These are phyloP conservation scores for Atta colombica DNA, from an alignment of 1,140 invertebrate genomes.

Conservation along the genomic window DNA sequence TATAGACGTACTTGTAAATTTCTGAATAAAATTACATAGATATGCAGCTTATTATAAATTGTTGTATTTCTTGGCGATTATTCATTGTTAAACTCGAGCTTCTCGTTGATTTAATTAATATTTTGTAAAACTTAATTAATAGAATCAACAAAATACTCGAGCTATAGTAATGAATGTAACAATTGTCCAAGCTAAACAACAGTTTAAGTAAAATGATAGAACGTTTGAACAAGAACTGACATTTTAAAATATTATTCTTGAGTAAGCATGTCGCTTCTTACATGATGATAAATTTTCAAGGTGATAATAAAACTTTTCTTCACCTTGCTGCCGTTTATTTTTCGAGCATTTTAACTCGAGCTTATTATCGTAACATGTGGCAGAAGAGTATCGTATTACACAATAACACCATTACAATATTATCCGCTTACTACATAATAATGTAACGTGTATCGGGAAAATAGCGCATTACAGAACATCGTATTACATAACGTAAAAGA, in stretches of 20 bases:
- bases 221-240: neutral
- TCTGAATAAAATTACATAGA: no score
- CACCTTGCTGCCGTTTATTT: neutral
- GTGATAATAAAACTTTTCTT: constrained; percentile 4
- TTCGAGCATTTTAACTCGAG: constrained; percentile 14
- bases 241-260: neutral
- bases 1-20: neutral
- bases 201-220: constrained; percentile 5
- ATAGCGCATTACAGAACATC: neutral
- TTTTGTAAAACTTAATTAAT: no score
- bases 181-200: neutral
- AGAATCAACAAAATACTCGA: neutral
- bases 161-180: neutral
- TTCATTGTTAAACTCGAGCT: no score
- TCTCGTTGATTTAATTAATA: no score
- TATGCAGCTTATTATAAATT: neutral
- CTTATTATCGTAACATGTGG: constrained; percentile 3
- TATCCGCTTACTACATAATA: constrained; percentile 42
- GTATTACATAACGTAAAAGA: constrained; percentile 23
- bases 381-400: constrained; percentile 15
- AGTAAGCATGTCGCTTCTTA: neutral
- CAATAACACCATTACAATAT: constrained; percentile 23
- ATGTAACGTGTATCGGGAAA: constrained; percentile 16
- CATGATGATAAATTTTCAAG: neutral
- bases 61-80: neutral